A percentile compares a stretch with the other conserved stretches of the same genome.
Conservation (phyloP, 2,113 vertebrate species). For the Hassar affinis region DNA sequence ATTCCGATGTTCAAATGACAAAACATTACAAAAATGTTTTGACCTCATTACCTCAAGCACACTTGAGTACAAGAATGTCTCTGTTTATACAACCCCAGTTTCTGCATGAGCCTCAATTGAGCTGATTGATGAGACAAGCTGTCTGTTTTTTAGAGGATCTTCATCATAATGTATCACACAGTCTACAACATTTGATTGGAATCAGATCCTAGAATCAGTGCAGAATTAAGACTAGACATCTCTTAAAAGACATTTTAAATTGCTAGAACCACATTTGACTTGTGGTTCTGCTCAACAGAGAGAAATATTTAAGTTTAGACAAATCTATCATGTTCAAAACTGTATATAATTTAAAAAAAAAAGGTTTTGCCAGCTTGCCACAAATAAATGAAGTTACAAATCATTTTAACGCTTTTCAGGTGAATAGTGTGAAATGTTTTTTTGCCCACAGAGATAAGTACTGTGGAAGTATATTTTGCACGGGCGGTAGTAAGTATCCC, state of each 20-base stretch:
- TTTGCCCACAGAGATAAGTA: constrained; percentile 66
- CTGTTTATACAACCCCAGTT: neutral
- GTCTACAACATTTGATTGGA: neutral
- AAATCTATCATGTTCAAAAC: neutral
- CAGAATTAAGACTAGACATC: no score
- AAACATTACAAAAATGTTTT: neutral
- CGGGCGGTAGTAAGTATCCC: constrained; percentile 61
- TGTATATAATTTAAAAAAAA: neutral
- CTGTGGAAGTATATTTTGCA: constrained; percentile 81
- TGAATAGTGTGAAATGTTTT: neutral
- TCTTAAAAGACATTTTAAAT: no score
- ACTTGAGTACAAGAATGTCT: neutral
- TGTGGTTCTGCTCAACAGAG: no score
- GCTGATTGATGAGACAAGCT: neutral
- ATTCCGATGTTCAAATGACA: neutral
- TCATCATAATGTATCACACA: neutral
- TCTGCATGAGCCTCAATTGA: neutral
- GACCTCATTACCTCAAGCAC: neutral
- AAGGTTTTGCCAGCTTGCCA: neutral
- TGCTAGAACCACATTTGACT: no score
- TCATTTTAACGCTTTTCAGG: neutral
- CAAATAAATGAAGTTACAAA: neutral
- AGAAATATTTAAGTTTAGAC: neutral
- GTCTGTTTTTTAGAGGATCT: neutral
- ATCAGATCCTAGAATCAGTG: neutral